phyloP scores from a whole-genome alignment of 2,113 vertebrate genomes.

The Erpornis zantholeuca region DNA sequence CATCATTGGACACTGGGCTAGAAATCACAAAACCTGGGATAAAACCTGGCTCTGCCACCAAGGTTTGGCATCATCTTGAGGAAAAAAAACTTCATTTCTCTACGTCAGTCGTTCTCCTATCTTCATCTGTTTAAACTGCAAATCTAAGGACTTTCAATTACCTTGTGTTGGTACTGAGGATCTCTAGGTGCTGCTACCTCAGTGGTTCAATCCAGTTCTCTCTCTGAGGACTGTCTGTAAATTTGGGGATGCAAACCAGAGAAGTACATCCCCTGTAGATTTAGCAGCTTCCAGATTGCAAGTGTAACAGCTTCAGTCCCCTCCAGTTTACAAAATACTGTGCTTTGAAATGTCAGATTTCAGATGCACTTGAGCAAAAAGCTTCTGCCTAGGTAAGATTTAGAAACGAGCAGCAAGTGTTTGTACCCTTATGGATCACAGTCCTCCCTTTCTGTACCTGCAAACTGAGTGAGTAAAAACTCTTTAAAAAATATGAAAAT shows the following conservation, averaged over 20 bases:
- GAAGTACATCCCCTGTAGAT: neutral
- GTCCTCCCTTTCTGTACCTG: neutral
- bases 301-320: slow-evolving; percentile 34
- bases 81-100: neutral
- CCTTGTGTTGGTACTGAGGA: neutral
- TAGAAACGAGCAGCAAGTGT: neutral
- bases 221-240: neutral
- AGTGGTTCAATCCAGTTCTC: neutral
- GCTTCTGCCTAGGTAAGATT: neutral
- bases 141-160: neutral
- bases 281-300: slow-evolving; percentile 47
- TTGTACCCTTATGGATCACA: neutral
- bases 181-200: neutral
- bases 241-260: neutral
- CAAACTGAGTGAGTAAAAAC: neutral
- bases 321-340: slow-evolving; percentile 23
- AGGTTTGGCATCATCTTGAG: neutral
- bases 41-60: neutral
- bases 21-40: neutral
- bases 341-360: slow-evolving; percentile 38
- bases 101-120: neutral
- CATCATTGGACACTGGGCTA: neutral
- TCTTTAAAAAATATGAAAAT: neutral
- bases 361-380: neutral
- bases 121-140: neutral